Base-by-base conservation (phyloP, 2,888 invertebrate genomes). In the Marasmarcha lunaedactyla region DNA sequence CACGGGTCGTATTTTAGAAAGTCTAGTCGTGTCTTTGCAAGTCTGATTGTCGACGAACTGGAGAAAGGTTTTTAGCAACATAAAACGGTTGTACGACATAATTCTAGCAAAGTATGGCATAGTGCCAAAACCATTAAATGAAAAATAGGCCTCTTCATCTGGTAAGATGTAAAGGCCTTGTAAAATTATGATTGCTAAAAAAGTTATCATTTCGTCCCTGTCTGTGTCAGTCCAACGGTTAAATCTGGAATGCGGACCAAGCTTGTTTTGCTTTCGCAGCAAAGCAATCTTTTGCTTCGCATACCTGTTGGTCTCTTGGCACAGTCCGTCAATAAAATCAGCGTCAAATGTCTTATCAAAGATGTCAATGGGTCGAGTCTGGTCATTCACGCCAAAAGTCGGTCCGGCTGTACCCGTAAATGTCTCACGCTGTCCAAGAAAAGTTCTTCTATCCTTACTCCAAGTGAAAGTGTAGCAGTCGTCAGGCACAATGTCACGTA, bases 11-110 rank as follows among this genome's bases (percentile, higher is more conserved):
- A 54, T 50, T 46, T 49, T 50, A 5, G 34, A 12, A 1, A 51
- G 41, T 44, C 38, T 46, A 26, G 42, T 45, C 26, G 7, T 39
- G 39, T 42, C 38, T 4, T n/a, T 12, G 30, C 14, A 9, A 14
- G 15, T 39, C 14, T 46, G 10, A 14, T 42, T 49, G 45, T 51
- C 47, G 3, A 45, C 44, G 36, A 55, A 54, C 41, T 54, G 46
- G 0, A 42, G 25, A 15, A 51, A 26, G 1, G 42, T 35, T 46
- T 54, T 55, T 26, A 52, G 30, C 27, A 52, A 10, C 1, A 47
- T 7, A 20, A 41, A 54, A 10, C 52, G 20, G 14, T 52, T 53
- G 37, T 50, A 54, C 0, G 50, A 43, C 50, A 56, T 54, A 5
- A 53, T 50, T 34, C 37, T 39, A 1, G 25, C 2, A 34, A 52